Conservation (phyloP, 2,888 invertebrate genomes). For the Galeruca laticollis region DNA sequence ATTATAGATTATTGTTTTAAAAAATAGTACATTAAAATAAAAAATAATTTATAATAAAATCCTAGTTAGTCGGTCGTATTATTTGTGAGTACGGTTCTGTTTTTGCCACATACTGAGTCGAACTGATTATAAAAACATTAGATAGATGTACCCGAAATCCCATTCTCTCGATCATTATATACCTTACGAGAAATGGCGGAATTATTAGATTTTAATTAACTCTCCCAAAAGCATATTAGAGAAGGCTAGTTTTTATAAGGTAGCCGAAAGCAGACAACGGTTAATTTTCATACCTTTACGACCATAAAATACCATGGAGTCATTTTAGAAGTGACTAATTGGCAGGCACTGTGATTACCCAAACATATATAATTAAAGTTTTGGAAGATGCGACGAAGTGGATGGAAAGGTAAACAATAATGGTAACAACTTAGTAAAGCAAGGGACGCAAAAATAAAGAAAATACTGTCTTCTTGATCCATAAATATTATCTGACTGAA, state of each 20-base stretch:
- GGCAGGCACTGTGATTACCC: too few species aligned
- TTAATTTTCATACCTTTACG: constrained; percentile 20
- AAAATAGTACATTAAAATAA: too few species aligned
- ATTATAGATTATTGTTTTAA: too few species aligned
- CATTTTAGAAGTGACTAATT: constrained; percentile 20
- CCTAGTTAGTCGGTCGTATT: too few species aligned
- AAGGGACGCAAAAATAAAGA: too few species aligned
- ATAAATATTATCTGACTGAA: too few species aligned
- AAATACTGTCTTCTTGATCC: too few species aligned
- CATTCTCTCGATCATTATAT: constrained; percentile 24
- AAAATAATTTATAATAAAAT: not conserved
- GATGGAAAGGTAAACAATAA: too few species aligned
- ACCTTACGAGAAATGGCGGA: constrained; percentile 17
- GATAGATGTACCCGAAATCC: constrained; percentile 29
- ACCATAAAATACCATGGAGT: constrained; percentile 23
- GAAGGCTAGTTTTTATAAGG: constrained; percentile 24
- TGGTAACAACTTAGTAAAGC: too few species aligned
- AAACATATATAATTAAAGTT: too few species aligned
- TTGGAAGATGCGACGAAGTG: too few species aligned
- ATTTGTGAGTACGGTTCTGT: constrained; percentile 12
- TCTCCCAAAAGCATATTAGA: constrained; percentile 5
- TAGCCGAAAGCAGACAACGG: constrained; percentile 22
- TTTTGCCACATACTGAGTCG: constrained; percentile 19
- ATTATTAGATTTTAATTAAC: constrained; percentile 23
- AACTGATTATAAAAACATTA: constrained; percentile 33